Base-by-base conservation (phyloP, 1,140 invertebrate genomes). In the Heliconius melpomene region DNA sequence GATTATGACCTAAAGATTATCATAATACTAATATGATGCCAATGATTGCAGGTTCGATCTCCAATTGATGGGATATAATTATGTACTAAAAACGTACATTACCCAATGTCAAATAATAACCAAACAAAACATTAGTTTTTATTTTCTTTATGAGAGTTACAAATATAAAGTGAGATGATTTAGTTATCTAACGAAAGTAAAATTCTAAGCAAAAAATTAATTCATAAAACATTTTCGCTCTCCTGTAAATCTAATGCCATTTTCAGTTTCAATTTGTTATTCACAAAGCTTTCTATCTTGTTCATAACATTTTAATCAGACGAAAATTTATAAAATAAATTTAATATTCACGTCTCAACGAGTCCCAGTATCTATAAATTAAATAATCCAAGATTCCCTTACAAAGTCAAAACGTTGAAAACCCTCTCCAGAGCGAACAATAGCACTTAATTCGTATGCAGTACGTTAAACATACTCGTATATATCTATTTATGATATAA, bases 401-500 rank as follows among this genome's bases (percentile, higher is more conserved):
- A 5, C 23, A 29, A 11, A 16, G 23, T 66, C 11, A 26, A 66
- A 29, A 66, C 60, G 23, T 29, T 54, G 46, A 18, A 66, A 46
- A 70, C 50, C 7, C 36, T 50, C 54, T 71, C 60, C 20, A 70
- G 38, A 26, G 29, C 29, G 9, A 50, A 70, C 75, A 77, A 71
- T 70, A 9, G 60, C 60, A 40, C 36, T 70, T 38, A 77, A 71
- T 70, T 77, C 60, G 60, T 29, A 66, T 66, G 26, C 26, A 29
- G 11, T 29, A 66, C 11, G 23, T 66, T 66, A 66, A 66, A 66
- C 60, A 29, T 66, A 36, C 32, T 36, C 32, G 32, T 36, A 66
- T 29, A 66, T 71, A 77, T 6, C 75, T 70, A 38, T 70, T 77
- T 54, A 72, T 52, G 70, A 52, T 54, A 77, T 52, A 77, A 38